Percentiles rank a stretch among this genome's conserved stretches.
phyloP scores from a whole-genome alignment of 2,113 vertebrate species.

The Hydropotes inermis region DNA sequence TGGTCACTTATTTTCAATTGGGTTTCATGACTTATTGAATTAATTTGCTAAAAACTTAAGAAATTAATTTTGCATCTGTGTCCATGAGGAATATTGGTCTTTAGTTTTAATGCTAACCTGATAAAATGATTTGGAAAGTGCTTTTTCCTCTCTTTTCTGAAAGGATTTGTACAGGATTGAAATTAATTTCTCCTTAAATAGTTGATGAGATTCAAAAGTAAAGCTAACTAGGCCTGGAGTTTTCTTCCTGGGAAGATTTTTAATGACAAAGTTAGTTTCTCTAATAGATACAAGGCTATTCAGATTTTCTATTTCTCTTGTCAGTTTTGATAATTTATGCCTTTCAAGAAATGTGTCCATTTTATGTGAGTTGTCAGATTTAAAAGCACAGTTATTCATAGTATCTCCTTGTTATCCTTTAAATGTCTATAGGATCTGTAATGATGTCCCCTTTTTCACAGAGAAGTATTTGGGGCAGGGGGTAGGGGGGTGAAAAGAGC shows the following conservation, averaged over 20 bases:
- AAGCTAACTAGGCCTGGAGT: background rate
- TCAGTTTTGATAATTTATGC: background rate
- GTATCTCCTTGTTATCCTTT: background rate
- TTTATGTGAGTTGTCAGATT: background rate
- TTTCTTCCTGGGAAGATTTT: background rate
- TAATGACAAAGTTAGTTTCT: background rate
- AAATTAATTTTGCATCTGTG: background rate
- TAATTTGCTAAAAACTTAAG: background rate
- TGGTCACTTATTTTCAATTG: background rate
- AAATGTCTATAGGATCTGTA: background rate
- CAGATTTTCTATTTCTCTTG: background rate
- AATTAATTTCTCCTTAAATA: background rate
- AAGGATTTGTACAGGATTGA: background rate
- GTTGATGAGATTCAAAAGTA: background rate
- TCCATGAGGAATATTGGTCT: background rate
- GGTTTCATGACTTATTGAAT: background rate
- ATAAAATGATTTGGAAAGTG: background rate
- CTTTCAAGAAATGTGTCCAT: background rate
- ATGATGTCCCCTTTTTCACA: background rate
- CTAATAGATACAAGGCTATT: background rate
- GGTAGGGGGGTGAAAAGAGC: fast-evolving
- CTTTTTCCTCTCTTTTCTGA: background rate
- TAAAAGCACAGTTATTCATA: background rate
- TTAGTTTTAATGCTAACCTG: background rate
- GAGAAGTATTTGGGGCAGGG: no score